Conservation (phyloP, 2,797 vertebrate species). For the Peromyscus nudipes region DNA sequence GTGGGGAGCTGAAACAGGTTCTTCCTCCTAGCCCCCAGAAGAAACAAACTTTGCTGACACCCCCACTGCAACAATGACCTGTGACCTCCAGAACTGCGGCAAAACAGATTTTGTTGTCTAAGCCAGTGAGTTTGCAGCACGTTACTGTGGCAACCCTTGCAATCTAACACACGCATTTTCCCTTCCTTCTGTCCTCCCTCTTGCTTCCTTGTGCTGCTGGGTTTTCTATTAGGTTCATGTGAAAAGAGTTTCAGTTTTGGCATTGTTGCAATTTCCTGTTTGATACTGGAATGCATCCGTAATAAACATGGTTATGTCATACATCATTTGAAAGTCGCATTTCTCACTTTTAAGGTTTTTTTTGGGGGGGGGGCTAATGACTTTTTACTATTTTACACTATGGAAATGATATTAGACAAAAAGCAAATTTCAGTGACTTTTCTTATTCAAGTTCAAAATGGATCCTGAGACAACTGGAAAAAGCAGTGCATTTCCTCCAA, state of each 20-base stretch:
- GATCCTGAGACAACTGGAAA: neutral
- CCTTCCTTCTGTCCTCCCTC: neutral
- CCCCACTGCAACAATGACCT: neutral
- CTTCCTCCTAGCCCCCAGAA: neutral
- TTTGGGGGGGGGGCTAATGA: neutral
- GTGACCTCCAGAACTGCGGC: neutral
- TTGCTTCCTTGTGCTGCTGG: neutral
- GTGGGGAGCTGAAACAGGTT: neutral
- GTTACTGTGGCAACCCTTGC: neutral
- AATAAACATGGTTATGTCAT: neutral
- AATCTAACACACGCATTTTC: neutral
- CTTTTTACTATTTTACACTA: neutral
- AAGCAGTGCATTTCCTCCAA: neutral
- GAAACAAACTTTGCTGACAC: neutral
- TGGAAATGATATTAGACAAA: neutral
- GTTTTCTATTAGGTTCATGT: neutral
- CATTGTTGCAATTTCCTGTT: neutral
- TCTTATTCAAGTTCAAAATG: neutral
- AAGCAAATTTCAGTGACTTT: neutral
- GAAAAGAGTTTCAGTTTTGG: neutral
- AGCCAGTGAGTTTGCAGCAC: neutral
- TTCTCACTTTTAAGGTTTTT: neutral
- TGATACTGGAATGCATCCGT: neutral
- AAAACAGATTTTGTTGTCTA: slow-evolving; percentile 4
- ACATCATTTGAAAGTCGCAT: neutral